These are phyloP conservation scores for Dynastes tityus DNA, from an alignment of 2,888 invertebrate species.

Conservation along the genomic window DNA sequence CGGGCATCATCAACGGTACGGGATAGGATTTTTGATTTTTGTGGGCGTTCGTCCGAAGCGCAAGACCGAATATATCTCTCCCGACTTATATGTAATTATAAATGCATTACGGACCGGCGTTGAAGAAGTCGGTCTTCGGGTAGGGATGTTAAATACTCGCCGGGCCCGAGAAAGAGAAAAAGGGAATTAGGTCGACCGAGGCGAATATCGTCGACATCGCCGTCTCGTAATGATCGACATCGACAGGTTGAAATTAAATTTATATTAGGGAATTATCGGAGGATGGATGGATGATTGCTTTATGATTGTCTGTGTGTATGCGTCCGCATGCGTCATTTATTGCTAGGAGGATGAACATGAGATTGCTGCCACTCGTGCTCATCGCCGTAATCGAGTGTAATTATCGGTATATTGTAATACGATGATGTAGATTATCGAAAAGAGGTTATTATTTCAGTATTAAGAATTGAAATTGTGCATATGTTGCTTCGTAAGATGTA, in stretches of 20 bases:
- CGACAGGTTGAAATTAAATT: conserved; percentile 25
- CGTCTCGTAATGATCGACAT: conserved; percentile 16
- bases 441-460: no score
- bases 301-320: conserved; percentile 3
- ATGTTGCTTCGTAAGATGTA: no score
- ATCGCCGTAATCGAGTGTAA: no score
- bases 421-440: no score
- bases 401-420: no score
- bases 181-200: neutral
- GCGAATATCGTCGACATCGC: neutral
- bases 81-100: conserved; percentile 15
- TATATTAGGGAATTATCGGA: conserved; percentile 18
- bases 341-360: neutral
- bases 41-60: conserved; percentile 63
- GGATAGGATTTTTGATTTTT: conserved; percentile 68
- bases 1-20: conserved; percentile 67
- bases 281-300: conserved; percentile 9
- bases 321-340: neutral
- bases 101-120: conserved; percentile 4
- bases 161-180: conserved; percentile 12
- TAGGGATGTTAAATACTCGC: neutral
- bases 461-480: no score
- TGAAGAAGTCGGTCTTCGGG: conserved; percentile 3
- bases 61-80: conserved; percentile 11
- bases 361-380: neutral